Base-by-base conservation (phyloP, 92 coral and sea anemone species). In the Palythoa grandiflora region DNA sequence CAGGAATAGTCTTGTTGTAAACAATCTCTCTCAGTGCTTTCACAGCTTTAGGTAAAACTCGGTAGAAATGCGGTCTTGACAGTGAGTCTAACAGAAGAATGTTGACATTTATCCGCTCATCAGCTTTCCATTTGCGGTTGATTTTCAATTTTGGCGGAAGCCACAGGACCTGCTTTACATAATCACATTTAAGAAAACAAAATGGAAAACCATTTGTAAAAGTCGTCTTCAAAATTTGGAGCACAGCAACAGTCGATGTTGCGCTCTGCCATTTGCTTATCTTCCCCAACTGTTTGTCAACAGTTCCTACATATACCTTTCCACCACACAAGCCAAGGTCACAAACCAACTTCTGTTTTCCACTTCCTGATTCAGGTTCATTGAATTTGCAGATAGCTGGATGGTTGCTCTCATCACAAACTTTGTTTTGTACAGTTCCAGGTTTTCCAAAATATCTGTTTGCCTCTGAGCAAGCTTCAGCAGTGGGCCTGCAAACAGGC, bases 1-100 rank as follows among this genome's bases (percentile, higher is more conserved):
- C 88, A 20, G 65, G 83, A 8, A 89, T 48, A 48, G n/a, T 75
- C 71, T 83, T 51, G 66, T 75, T 28, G 53, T 89, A 83, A n/a
- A 89, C 79, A 15, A 89, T 74, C n/a, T 89, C 68, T 38, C 91
- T 84, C 40, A 89, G 78, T 7, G 88, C 84, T 6, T 89, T 54
- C 47, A 89, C 87, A 40, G 91, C 80, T 55, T 38, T 79, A 44
- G 91, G 91, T 75, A 89, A 59, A 44, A 86, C 86, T 20, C 91
- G 84, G 57, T 73, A 89, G 63, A 89, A 89, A 68, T 89, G 91
- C 3, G 88, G 88, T 19, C 91, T 74, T 0, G 91, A 61, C 28
- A 89, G 61, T 8, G 91, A 89, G 74, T 89, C 91, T 47, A 89
- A 50, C 65, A 89, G 39, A 35, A 89, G 61, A 40, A 83, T 89